phyloP scores from a whole-genome alignment of 2,113 vertebrate species.

The Hemiprocne comata region DNA sequence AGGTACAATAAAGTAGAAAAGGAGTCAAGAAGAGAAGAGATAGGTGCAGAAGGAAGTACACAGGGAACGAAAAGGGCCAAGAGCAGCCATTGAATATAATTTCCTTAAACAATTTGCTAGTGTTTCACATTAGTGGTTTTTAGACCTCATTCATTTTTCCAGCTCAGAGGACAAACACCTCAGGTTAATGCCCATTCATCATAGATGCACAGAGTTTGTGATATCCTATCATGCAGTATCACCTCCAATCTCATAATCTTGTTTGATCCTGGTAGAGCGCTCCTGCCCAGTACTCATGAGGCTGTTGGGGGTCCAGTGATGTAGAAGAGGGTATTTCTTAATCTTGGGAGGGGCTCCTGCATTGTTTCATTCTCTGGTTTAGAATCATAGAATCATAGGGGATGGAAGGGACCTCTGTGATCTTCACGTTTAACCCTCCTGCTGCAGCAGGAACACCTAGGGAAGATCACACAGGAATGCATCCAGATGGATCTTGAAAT shows the following conservation, averaged over 20 bases:
- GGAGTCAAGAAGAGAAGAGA: neutral
- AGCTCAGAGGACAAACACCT: neutral
- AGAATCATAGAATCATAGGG: too few species aligned
- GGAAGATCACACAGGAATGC: too few species aligned
- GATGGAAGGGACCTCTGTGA: too few species aligned
- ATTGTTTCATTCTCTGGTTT: neutral
- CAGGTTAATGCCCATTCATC: neutral
- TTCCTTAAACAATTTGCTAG: neutral
- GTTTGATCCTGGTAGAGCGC: neutral
- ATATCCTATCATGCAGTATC: neutral
- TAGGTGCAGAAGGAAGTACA: neutral
- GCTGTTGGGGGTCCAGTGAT: neutral
- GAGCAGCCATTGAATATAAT: neutral
- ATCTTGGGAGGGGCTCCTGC: rapidly evolving
- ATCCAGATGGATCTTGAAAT: too few species aligned
- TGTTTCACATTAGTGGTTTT: neutral
- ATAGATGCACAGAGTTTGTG: rapidly evolving
- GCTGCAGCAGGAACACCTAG: too few species aligned
- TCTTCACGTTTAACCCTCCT: too few species aligned
- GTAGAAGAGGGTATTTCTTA: neutral
- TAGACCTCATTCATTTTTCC: neutral
- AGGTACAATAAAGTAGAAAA: neutral
- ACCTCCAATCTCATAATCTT: neutral
- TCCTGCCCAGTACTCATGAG: neutral
- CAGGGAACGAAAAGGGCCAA: neutral